phyloP scores from a whole-genome alignment of 2,888 invertebrate genomes.

The Mesorhabditis sp. region DNA sequence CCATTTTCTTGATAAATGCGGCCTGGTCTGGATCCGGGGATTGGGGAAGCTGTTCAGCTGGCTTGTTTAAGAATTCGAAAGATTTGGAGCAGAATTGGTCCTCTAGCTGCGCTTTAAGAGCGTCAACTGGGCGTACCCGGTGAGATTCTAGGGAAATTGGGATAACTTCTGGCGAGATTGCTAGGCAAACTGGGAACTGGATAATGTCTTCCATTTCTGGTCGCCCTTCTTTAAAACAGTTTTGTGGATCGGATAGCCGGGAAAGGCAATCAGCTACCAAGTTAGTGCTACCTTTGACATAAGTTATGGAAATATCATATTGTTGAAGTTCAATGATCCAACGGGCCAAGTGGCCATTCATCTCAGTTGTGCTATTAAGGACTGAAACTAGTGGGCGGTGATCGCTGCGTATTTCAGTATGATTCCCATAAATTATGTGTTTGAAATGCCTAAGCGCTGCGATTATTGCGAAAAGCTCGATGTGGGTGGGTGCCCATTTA shows the following conservation, averaged over 20 bases:
- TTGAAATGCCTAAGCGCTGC: slow-evolving; percentile 23
- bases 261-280: slow-evolving; percentile 59
- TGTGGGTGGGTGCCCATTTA: slow-evolving; percentile 33
- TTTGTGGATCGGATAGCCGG: slow-evolving; percentile 18
- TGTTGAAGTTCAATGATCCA: slow-evolving; percentile 61
- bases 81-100: no score
- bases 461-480: slow-evolving; percentile 36
- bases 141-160: no score
- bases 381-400: slow-evolving; percentile 20
- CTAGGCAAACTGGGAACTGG: slow-evolving; percentile 23
- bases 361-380: slow-evolving; percentile 49
- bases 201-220: slow-evolving; percentile 20
- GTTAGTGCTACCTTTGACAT: slow-evolving; percentile 59
- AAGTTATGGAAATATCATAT: slow-evolving; percentile 58
- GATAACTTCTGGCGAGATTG: not conserved
- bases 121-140: no score
- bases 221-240: slow-evolving; percentile 2
- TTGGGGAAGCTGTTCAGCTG: no score
- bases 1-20: no score
- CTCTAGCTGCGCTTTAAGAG: no score
- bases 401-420: slow-evolving; percentile 15
- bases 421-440: slow-evolving; percentile 13
- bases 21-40: no score
- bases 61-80: no score
- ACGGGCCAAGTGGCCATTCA: slow-evolving; percentile 59